Conservation (phyloP, 1,140 invertebrate genomes). For the Ceratosolen fusciceps region DNA sequence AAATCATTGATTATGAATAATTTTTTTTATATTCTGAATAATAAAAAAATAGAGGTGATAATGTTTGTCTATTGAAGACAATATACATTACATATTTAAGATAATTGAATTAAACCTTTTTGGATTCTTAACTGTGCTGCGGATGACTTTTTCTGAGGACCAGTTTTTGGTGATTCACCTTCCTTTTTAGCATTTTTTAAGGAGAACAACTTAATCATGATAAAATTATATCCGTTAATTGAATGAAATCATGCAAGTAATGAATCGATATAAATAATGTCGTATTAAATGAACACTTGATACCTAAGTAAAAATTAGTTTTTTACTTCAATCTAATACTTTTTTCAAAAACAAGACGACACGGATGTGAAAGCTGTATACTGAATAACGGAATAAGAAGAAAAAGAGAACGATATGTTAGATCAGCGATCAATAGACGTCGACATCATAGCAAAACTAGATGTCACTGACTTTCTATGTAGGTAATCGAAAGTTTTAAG, state of each 20-base stretch:
- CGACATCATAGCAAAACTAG: background rate
- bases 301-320: background rate
- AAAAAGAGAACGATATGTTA: background rate
- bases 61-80: background rate
- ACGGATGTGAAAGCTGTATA: background rate
- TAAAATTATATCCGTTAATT: conserved; percentile 49
- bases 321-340: background rate
- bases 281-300: background rate
- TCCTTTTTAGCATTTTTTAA: conserved; percentile 98
- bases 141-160: conserved; percentile 91
- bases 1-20: background rate
- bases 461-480: background rate
- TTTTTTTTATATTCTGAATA: background rate
- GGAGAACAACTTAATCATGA: conserved; percentile 98
- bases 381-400: background rate
- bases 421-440: background rate
- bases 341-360: background rate
- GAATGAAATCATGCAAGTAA: conserved; percentile 34
- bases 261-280: conserved; percentile 28
- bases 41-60: background rate
- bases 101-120: conserved; percentile 81
- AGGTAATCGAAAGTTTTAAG: background rate
- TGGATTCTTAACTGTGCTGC: conserved; percentile 96
- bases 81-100: background rate
- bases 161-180: conserved; percentile 85